A percentile compares a stretch with the other conserved stretches of the same genome.
Evolutionary conservation across 1,140 invertebrate genomes (phyloP).

Genomic region (Caenorhabditis elegans): DNA sequence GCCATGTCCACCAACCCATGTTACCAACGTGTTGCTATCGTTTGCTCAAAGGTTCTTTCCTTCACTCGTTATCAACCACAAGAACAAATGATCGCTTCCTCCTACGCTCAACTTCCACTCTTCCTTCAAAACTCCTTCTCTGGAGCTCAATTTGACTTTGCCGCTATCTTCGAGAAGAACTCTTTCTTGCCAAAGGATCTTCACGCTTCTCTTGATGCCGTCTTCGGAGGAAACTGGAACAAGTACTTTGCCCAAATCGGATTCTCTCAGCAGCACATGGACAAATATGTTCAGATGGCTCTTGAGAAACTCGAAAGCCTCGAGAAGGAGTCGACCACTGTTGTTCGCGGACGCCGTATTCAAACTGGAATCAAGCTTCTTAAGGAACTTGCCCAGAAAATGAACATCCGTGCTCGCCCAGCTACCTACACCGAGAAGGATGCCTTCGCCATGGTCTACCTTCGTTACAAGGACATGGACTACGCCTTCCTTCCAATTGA

Average conservation of each 20-base stretch:
- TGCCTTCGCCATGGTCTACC: conserved; percentile 49
- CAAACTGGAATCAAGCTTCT: conserved; percentile 32
- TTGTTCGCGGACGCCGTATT: conserved; percentile 43
- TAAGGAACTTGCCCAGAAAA: conserved; percentile 34
- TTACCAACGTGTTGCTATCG: conserved; percentile 27
- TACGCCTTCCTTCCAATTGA: conserved; percentile 46
- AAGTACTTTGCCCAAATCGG: conserved; percentile 49
- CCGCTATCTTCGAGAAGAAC: conserved; percentile 51
- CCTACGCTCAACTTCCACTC: conserved; percentile 25
- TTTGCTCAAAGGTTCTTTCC: conserved; percentile 26
- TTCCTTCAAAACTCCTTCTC: conserved; percentile 23
- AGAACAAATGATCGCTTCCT: background rate
- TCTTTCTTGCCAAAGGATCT: conserved; percentile 52
- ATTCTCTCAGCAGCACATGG: conserved; percentile 49
- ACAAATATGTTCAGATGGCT: conserved; percentile 39
- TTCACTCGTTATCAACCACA: conserved; percentile 21
- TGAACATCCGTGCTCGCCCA: conserved; percentile 48
- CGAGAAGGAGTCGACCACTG: conserved; percentile 38
- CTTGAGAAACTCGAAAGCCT: conserved; percentile 50
- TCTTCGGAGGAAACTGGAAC: conserved; percentile 53
- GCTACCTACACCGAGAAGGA: conserved; percentile 35
- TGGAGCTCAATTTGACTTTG: conserved; percentile 43
- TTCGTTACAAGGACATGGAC: conserved; percentile 53
- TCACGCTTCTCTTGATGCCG: conserved; percentile 35
- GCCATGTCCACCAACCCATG: conserved; percentile 24